Percentiles rank a stretch among this genome's conserved stretches.
Evolutionary conservation across 2,797 vertebrate species (phyloP).

Genomic region (Furcifer pardalis): DNA sequence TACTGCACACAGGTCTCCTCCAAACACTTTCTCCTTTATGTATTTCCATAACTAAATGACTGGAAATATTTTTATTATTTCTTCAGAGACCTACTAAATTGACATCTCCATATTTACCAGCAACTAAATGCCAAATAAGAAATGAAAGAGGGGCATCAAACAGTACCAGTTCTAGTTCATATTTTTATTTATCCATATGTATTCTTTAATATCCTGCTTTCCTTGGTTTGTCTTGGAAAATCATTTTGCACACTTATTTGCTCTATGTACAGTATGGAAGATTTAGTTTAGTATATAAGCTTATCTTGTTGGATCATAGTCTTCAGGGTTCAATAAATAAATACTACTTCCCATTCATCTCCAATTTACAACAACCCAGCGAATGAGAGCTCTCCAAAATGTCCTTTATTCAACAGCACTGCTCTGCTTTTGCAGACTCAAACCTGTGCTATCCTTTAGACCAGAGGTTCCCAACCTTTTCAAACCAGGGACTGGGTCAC

Average conservation of each 20-base stretch:
- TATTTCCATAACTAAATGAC: conserved; percentile 6
- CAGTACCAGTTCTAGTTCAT: background rate
- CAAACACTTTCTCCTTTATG: conserved; percentile 16
- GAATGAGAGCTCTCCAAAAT: no score
- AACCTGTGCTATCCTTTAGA: no score
- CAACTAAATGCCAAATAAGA: background rate
- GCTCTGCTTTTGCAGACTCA: no score
- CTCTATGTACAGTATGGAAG: background rate
- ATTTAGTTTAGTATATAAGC: background rate
- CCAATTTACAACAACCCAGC: no score
- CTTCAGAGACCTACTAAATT: conserved; percentile 13
- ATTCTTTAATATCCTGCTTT: background rate
- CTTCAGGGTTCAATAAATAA: background rate
- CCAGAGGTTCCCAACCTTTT: no score
- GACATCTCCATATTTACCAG: conserved; percentile 4
- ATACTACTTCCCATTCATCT: background rate
- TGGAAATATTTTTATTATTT: conserved; percentile 22
- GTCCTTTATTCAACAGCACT: no score
- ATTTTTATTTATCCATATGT: background rate
- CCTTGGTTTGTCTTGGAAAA: background rate
- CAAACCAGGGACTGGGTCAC: no score
- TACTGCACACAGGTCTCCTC: conserved; percentile 14
- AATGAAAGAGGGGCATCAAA: background rate
- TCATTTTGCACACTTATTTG: background rate
- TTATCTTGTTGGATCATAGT: background rate